These are phyloP conservation scores for Himalopsyche kuldschensis DNA, from an alignment of 2,888 invertebrate genomes.

Conservation along the genomic window DNA sequence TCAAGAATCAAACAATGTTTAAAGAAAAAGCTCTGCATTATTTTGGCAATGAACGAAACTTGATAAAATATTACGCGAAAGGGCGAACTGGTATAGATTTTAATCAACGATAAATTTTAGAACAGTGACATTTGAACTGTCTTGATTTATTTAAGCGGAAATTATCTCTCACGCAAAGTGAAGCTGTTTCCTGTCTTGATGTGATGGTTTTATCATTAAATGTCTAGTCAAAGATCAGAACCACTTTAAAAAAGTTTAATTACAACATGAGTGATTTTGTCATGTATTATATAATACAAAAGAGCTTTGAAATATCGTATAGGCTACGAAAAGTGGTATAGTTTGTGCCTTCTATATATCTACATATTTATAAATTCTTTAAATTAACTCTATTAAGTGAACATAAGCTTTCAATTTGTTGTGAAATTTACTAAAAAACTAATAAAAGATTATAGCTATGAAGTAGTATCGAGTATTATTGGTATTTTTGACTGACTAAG, in stretches of 20 bases:
- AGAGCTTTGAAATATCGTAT: too few relatives aligned
- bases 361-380: too few relatives aligned
- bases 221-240: neutral
- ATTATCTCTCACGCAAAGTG: neutral
- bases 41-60: neutral
- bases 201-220: neutral
- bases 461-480: too few relatives aligned
- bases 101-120: neutral
- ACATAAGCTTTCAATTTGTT: too few relatives aligned
- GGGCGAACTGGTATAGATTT: neutral
- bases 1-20: neutral
- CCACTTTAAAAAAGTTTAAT: neutral
- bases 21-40: neutral
- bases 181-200: neutral
- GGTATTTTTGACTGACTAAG: too few relatives aligned
- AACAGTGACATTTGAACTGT: neutral
- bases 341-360: too few relatives aligned
- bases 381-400: too few relatives aligned
- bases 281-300: neutral
- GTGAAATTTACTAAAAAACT: too few relatives aligned
- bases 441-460: too few relatives aligned
- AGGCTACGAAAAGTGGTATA: too few relatives aligned
- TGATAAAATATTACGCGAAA: neutral
- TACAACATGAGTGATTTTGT: neutral
- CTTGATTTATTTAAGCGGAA: neutral